Conservation (phyloP, 2,797 vertebrate genomes). For the Alfaro cultratus region DNA sequence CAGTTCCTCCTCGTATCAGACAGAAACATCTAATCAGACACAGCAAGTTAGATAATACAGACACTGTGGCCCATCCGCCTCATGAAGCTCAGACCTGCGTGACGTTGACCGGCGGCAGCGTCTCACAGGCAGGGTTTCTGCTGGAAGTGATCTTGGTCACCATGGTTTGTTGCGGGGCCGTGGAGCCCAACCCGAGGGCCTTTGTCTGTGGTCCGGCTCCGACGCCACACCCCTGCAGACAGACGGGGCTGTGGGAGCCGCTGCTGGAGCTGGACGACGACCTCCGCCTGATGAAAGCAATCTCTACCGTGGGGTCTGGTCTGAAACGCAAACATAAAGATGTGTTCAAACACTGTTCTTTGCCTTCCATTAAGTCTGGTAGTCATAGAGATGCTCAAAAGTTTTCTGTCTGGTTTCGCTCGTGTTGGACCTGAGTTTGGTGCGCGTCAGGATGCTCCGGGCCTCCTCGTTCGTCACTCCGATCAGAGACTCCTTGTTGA, state of each 20-base stretch:
- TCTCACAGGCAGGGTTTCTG: slow-evolving; percentile 68
- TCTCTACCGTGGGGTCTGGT: slow-evolving; percentile 88
- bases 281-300: slow-evolving; percentile 88
- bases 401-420: neutral
- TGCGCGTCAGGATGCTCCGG: slow-evolving; percentile 84
- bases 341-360: neutral
- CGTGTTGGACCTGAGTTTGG: slow-evolving; percentile 83
- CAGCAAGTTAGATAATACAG: neutral
- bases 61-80: neutral
- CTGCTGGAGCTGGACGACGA: slow-evolving; percentile 72
- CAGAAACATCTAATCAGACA: neutral
- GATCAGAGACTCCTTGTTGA: slow-evolving; percentile 94
- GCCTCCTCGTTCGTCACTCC: slow-evolving; percentile 93
- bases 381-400: neutral
- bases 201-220: slow-evolving; percentile 45
- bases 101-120: slow-evolving; percentile 63
- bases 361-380: neutral
- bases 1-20: neutral
- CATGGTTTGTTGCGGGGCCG: slow-evolving; percentile 55
- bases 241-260: slow-evolving; percentile 73
- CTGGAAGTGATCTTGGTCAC: slow-evolving; percentile 69
- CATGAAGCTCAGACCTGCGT: slow-evolving; percentile 62
- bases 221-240: slow-evolving; percentile 45
- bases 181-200: slow-evolving; percentile 25
- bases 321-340: slow-evolving; percentile 64